Conservation (phyloP, 2,797 vertebrate species). For the Lateolabrax maculatus region DNA sequence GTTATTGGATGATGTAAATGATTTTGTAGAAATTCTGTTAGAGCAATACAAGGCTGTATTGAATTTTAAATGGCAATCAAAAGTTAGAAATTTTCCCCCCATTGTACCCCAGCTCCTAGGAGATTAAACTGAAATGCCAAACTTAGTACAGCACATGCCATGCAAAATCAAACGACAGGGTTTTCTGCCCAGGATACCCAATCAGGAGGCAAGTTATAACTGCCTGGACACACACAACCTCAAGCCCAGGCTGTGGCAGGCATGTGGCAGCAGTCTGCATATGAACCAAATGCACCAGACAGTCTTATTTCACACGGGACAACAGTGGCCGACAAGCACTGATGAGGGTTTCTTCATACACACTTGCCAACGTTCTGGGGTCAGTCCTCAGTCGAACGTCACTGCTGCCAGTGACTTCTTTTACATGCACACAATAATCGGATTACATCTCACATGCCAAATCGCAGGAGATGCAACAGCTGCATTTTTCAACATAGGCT, state of each 20-base stretch:
- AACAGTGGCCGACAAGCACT: conserved; percentile 70
- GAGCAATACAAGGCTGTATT: not conserved
- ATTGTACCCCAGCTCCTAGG: conserved; percentile 79
- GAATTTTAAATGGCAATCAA: conserved; percentile 19
- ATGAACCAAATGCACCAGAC: conserved; percentile 69
- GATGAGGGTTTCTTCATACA: conserved; percentile 70
- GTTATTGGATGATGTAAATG: not conserved
- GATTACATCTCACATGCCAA: not conserved
- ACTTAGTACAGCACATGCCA: conserved; percentile 85
- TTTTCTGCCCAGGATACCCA: conserved; percentile 83
- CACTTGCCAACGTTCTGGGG: conserved; percentile 72
- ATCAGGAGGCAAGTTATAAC: conserved; percentile 66
- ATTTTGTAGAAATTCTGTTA: conserved; percentile 9
- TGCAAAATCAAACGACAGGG: conserved; percentile 80
- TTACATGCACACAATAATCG: conserved; percentile 74
- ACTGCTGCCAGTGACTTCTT: conserved; percentile 67
- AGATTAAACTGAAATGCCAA: conserved; percentile 70
- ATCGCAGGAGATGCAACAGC: conserved; percentile 17
- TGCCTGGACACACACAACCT: conserved; percentile 62
- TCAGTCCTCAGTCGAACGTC: conserved; percentile 67
- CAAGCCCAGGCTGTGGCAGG: conserved; percentile 66
- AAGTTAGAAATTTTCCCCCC: conserved; percentile 53
- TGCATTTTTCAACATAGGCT: too few species aligned
- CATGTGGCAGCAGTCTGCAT: conserved; percentile 68
- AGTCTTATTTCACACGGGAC: conserved; percentile 66